A percentile compares a stretch with the other conserved stretches of the same genome.
These are phyloP conservation scores for Hyperoodon ampullatus DNA, from an alignment of 2,113 vertebrate species.

Conservation along the genomic window DNA sequence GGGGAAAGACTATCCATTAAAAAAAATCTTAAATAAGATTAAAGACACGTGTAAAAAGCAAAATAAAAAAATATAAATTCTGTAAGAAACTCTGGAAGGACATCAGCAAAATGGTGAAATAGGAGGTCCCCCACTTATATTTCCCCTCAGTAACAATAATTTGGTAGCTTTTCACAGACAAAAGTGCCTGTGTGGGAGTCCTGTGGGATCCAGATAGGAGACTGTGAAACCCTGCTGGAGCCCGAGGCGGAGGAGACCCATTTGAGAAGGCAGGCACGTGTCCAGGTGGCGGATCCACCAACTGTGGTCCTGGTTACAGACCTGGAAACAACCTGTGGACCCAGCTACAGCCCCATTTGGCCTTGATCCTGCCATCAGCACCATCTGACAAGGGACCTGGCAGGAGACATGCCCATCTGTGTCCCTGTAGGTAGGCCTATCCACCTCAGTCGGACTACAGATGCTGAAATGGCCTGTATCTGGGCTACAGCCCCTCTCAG, in stretches of 20 bases:
- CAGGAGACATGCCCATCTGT: neutral
- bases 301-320: neutral
- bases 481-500: neutral
- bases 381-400: neutral
- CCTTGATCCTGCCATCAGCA: neutral
- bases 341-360: neutral
- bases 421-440: neutral
- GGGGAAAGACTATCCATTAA: neutral
- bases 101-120: neutral
- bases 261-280: neutral
- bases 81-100: neutral
- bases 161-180: neutral
- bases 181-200: neutral
- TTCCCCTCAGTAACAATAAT: neutral
- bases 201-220: neutral
- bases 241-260: neutral
- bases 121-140: neutral
- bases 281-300: neutral
- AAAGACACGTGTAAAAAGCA: neutral
- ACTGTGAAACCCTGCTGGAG: neutral
- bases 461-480: neutral
- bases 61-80: neutral
- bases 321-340: neutral
- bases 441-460: neutral
- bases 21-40: slow-evolving; percentile 21